Evolutionary conservation across 2,113 vertebrate species (phyloP), one percentile per base, ranked within the genome.

Genomic region (Urocolius indicus): DNA sequence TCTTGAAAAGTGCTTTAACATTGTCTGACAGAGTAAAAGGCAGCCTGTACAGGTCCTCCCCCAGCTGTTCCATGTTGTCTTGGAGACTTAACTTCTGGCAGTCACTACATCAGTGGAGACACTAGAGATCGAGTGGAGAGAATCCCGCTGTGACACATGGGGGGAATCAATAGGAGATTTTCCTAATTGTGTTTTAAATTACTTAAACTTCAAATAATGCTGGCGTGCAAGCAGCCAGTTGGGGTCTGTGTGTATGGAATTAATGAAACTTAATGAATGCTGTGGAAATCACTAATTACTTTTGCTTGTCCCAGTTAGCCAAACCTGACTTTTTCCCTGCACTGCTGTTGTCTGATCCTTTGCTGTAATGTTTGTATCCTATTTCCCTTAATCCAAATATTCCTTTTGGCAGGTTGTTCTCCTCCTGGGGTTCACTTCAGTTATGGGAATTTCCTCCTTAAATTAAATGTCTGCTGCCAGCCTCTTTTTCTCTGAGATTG

Each of bases 171-270:
- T 90, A 69, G 67, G 73, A 83, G 75, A 94, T 78, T 92, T 92
- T 96, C 93, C 75, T 95, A 82, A 84, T 81, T 95, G 65, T 73
- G 38, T 90, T 93, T 94, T 86, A 59, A 92, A 79, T 91, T 90
- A 82, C 66, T 92, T 92, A 78, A 77, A 75, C 58, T 92, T 95
- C 73, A 90, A 88, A 79, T 75, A 89, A 83, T 83, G 49, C 36
- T 92, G 82, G 84, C 18, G 0, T 92, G 88, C 75, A 79, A 91
- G 72, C 58, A 84, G 63, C 41, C 69, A 16, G 38, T 41, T 27
- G 38, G 66, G 45, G 41, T 4, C 77, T 20, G 43, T 13, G 49
- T 57, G 32, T 79, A 71, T 93, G 79, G 84, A 93, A 84, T 95
- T 87, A 65, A 92, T 94, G 67, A 90, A 77, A 84, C 43, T 30